Evolutionary conservation across 1,140 invertebrate genomes (phyloP).

Genomic region (Neomicropteryx cornuta): DNA sequence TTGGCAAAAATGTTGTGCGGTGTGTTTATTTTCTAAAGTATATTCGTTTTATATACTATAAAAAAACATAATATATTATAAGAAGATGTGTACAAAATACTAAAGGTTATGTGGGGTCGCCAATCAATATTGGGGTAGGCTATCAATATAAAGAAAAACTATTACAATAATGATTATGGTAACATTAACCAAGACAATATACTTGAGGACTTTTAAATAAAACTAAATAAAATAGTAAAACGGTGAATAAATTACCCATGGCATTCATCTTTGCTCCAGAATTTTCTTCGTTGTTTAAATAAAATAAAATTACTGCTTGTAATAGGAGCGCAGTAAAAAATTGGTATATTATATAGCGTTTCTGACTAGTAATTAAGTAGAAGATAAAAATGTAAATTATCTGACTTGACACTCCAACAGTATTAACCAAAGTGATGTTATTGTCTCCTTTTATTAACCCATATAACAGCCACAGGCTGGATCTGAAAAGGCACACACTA

Average conservation of each 20-base stretch:
- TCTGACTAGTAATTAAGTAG: constrained; percentile 49
- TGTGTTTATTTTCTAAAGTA: no score
- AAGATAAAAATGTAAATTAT: constrained; percentile 50
- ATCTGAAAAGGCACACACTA: constrained; percentile 29
- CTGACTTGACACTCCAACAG: constrained; percentile 54
- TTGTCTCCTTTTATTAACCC: constrained; percentile 52
- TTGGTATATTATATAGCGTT: constrained; percentile 37
- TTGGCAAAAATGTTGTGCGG: no score
- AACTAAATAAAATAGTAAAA: constrained; percentile 2
- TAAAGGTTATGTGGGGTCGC: no score
- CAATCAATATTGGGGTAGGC: no score
- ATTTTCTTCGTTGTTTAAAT: constrained; percentile 30
- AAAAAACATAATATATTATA: no score
- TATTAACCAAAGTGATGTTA: constrained; percentile 56
- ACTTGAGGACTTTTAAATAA: no score
- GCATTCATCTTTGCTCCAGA: constrained; percentile 18
- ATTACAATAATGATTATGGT: no score
- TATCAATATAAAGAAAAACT: no score
- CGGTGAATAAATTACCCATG: constrained; percentile 18
- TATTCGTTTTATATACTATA: no score
- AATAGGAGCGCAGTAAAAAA: constrained; percentile 26
- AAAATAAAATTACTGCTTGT: constrained; percentile 30
- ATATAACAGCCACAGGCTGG: constrained; percentile 57
- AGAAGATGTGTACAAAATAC: no score
- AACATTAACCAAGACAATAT: no score